These are phyloP conservation scores for Rotaria sp. DNA, from an alignment of 2,888 invertebrate species.

Conservation along the genomic window DNA sequence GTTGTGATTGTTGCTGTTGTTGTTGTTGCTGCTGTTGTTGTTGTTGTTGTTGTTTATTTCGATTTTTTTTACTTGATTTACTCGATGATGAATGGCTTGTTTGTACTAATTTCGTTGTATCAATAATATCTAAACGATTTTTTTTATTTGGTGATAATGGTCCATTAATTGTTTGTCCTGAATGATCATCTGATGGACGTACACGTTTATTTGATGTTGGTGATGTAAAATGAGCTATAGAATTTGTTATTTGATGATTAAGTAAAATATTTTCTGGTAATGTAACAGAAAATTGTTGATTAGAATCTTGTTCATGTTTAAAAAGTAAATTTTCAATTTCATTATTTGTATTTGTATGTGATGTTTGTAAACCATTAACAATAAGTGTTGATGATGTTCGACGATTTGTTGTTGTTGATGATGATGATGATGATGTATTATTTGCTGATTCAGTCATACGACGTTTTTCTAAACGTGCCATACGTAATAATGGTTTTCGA, in stretches of 20 bases:
- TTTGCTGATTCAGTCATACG: conserved; percentile 16
- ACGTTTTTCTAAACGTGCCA: conserved; percentile 26
- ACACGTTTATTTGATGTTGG: background rate
- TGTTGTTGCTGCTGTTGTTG: background rate
- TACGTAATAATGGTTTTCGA: background rate
- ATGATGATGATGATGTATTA: background rate
- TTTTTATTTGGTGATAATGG: conserved; percentile 25
- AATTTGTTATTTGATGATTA: background rate
- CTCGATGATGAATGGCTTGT: background rate
- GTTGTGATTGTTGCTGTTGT: background rate
- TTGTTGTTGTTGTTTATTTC: conserved; percentile 7
- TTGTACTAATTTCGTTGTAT: background rate
- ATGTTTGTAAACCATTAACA: background rate
- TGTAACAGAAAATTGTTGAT: background rate
- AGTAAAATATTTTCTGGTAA: conserved; percentile 25
- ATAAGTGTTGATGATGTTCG: background rate
- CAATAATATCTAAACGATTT: background rate
- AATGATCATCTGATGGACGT: background rate
- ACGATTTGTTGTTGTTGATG: background rate
- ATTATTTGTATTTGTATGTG: conserved; percentile 8
- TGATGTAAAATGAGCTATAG: background rate
- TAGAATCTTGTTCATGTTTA: background rate
- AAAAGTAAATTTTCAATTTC: conserved; percentile 28
- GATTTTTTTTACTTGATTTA: background rate
- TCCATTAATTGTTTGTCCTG: background rate